Conservation (phyloP, 1,140 invertebrate species). For the Philopotamus ludificatus region DNA sequence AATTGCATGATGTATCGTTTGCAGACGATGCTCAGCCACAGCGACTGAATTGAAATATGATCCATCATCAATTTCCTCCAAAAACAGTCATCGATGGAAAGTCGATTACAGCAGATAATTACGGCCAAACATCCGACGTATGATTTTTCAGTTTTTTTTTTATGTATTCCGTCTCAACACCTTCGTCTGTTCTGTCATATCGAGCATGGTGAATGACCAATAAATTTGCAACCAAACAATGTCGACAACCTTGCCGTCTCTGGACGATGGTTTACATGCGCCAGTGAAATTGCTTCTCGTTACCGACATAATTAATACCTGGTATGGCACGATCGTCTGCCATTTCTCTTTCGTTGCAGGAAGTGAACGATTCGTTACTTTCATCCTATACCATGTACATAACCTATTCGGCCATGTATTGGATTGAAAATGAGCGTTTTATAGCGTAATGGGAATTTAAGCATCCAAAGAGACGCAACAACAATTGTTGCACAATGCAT, state of each 20-base stretch:
- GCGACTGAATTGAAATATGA: too few relatives aligned
- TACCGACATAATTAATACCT: constrained; percentile 23
- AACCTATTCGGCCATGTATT: not conserved
- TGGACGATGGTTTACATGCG: not conserved
- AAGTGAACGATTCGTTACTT: constrained; percentile 11
- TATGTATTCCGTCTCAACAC: too few relatives aligned
- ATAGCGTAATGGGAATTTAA: not conserved
- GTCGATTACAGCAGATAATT: too few relatives aligned
- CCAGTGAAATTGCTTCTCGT: constrained; percentile 19
- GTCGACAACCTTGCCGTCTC: not conserved
- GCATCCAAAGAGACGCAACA: too few relatives aligned
- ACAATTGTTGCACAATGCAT: too few relatives aligned
- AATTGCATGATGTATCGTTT: too few relatives aligned
- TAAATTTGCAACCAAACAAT: not conserved
- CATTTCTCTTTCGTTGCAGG: constrained; percentile 16
- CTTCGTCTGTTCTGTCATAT: too few relatives aligned
- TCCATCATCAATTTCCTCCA: too few relatives aligned
- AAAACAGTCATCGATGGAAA: too few relatives aligned
- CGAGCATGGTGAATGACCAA: not conserved
- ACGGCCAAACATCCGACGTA: too few relatives aligned
- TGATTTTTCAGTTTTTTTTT: too few relatives aligned
- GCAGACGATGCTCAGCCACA: too few relatives aligned
- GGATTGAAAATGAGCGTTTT: constrained; percentile 1
- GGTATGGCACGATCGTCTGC: constrained; percentile 19
- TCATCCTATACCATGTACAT: not conserved